Base-by-base conservation (phyloP, 2,888 invertebrate genomes). In the Drosophila cognata region DNA sequence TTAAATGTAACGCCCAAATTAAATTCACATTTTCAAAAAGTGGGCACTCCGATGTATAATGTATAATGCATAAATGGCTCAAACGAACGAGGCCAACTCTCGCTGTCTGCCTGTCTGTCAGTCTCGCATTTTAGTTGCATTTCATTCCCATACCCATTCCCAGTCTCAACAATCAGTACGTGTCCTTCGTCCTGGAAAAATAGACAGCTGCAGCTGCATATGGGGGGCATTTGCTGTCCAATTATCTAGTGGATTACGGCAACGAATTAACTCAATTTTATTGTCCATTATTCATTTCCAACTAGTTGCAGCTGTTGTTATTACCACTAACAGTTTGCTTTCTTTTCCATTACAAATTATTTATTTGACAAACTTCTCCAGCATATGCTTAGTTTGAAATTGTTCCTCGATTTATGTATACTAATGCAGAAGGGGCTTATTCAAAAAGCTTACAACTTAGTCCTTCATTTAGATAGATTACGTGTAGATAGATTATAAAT, bases 1-100 rank as follows among this genome's bases (percentile, higher is more conserved):
- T 59, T 61, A 60, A 63, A 73, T 46, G 63, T 11, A 43, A 11
- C 33, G 48, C 29, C 66, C 75, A 75, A 43, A 78, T 79, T 75
- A 63, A 79, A 79, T 75, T 72, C 58, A 50, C 71, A 79, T 64
- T 79, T 79, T 28, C 11, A 71, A 79, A 79, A 61, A 64, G 75
- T 60, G 43, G 60, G 46, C 57, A 57, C 13, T 8, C 6, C 43
- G 3, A 53, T 41, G 25, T 16, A n/a, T n/a, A 53, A 56, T 48
- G 41, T 48, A 70, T 70, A 33, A 70, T 61, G 71, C 60, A 70
- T 50, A 41, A 66, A 33, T 38, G 50, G 48, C 50, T 41, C 28
- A 51, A 65, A 33, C 36, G 46, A 25, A 35, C 4, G 35, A 18
- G 33, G n/a, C 33, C 33, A 46, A 46, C 46, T 46, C 21, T 25